Base-by-base conservation (phyloP, 1,140 invertebrate genomes). In the Vollenhovia emeryi region DNA sequence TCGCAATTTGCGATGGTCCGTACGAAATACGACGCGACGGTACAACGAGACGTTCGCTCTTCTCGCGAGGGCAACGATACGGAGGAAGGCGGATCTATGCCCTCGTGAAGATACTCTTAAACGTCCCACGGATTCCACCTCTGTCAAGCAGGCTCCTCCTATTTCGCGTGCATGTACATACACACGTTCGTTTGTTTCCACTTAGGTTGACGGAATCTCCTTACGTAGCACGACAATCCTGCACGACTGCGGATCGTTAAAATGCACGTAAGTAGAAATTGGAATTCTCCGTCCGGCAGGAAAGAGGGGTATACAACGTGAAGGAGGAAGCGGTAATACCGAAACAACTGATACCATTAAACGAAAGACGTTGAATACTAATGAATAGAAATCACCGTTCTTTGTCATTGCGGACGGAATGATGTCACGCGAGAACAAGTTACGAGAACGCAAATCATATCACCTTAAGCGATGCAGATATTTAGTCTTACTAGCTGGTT, bases 41-140 rank as follows among this genome's bases (percentile, higher is more conserved):
- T 33, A 74, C 80, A 27, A 36, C 45, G 52, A n/a, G 52, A n/a
- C 18, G 21, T 48, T 55, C 48, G 24, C 9, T 84, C n/a, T 43
- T 64, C 82, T 78, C 73, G 73, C 50, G 76, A 84, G 50, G 55
- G 50, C 79, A 62, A 80, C 43, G 64, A 69, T 57, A 85, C 48
- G 48, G 50, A 55, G 30, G 73, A 80, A 85, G 84, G 84, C 84
- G 84, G 84, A 85, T 85, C 75, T 78, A 55, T 78, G 71, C 33
- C 59, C 83, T 85, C 62, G 48, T 69, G 64, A 71, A 73, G 78
- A 69, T 62, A 80, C 68, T 83, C 84, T 86, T 86, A 86, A 86
- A 71, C 84, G 66, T 86, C 84, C 84, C 84, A 86, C 84, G 78
- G 84, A 82, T 82, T 86, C 78, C 78, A 76, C 84, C 76, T 86